phyloP scores from a whole-genome alignment of 2,113 vertebrate species.

The Solea senegalensis region DNA sequence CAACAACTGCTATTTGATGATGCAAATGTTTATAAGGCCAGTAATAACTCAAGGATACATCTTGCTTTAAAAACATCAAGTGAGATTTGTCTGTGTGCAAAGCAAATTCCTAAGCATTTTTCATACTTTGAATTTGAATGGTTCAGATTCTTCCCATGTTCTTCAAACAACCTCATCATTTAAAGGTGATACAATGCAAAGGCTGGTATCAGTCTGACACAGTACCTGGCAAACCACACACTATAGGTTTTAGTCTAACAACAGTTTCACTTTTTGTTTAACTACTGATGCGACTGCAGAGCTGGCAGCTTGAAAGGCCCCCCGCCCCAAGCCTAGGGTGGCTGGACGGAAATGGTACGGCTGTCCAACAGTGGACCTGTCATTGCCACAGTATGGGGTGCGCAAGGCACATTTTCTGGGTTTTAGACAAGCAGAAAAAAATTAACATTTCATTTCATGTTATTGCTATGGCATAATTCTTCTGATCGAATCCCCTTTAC shows the following conservation, averaged over 20 bases:
- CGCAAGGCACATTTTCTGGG: constrained; percentile 20
- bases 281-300: constrained; percentile 23
- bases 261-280: constrained; percentile 30
- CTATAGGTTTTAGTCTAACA: not conserved
- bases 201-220: not conserved
- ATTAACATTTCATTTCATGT: constrained; percentile 28
- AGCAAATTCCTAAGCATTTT: constrained; percentile 3
- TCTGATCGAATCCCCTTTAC: constrained; percentile 44
- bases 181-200: constrained; percentile 5
- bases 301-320: constrained; percentile 40
- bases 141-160: not conserved
- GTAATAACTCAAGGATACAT: not conserved
- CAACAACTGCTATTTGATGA: not conserved
- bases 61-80: not conserved
- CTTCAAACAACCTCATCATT: not conserved
- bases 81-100: not conserved
- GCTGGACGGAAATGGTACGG: not conserved
- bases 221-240: not conserved
- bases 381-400: constrained; percentile 34
- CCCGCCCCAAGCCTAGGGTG: no score
- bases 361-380: constrained; percentile 43
- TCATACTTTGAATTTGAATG: constrained; percentile 1
- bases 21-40: no score
- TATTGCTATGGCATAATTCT: constrained; percentile 8
- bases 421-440: constrained; percentile 45